Conservation (phyloP, 1,140 invertebrate genomes). For the Sarcophaga peregrina region DNA sequence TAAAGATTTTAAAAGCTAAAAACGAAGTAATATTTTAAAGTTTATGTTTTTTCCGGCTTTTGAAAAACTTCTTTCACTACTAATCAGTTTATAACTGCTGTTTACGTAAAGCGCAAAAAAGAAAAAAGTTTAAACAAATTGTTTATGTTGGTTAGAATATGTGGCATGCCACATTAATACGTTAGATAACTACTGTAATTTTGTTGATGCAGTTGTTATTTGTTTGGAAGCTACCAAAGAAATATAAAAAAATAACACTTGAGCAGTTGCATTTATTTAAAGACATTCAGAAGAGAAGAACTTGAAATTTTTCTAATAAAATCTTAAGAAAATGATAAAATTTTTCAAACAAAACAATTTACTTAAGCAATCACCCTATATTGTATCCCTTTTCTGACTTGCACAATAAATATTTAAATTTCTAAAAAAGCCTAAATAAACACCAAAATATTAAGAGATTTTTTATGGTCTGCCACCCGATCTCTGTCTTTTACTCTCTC, state of each 20-base stretch:
- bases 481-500: not conserved
- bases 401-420: too few relatives aligned
- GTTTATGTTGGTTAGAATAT: not conserved
- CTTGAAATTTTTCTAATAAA: not conserved
- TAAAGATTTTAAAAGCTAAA: too few relatives aligned
- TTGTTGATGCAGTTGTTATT: slow-evolving; percentile 5
- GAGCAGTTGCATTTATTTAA: not conserved
- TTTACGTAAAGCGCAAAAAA: too few relatives aligned
- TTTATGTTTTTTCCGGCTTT: too few relatives aligned
- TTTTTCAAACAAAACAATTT: not conserved
- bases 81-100: too few relatives aligned
- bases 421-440: slow-evolving; percentile 30
- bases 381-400: slow-evolving; percentile 1
- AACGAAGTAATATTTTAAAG: too few relatives aligned
- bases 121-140: too few relatives aligned
- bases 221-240: not conserved
- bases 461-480: not conserved
- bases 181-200: not conserved
- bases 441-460: not conserved
- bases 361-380: not conserved
- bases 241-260: not conserved
- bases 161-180: not conserved
- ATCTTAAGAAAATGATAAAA: too few relatives aligned
- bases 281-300: not conserved
- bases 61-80: too few relatives aligned